Evolutionary conservation across 2,888 invertebrate genomes (phyloP).

Genomic region (Cephus sareptanus): DNA sequence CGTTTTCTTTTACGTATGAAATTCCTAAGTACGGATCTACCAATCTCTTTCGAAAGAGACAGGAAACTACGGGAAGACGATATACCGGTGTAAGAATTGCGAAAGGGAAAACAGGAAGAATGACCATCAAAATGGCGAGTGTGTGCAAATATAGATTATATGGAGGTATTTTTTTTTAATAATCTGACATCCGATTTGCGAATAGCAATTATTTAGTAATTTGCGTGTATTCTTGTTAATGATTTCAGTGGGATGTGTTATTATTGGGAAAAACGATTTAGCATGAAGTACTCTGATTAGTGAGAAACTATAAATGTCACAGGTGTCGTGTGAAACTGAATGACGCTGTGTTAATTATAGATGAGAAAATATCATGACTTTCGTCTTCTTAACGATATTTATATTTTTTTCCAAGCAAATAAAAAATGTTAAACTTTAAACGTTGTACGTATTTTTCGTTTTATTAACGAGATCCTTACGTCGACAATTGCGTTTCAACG

Average conservation of each 20-base stretch:
- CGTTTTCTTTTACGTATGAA: background rate
- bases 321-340: background rate
- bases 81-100: background rate
- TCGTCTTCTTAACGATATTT: slow-evolving; percentile 4
- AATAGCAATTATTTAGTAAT: background rate
- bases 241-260: background rate
- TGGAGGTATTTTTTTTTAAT: background rate
- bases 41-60: background rate
- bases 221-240: background rate
- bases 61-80: background rate
- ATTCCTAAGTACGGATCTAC: background rate
- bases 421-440: background rate
- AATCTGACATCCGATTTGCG: background rate
- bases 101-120: background rate
- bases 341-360: slow-evolving; percentile 14
- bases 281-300: background rate
- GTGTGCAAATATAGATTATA: background rate
- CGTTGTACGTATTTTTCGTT: background rate
- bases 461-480: background rate
- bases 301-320: background rate
- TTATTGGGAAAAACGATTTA: background rate
- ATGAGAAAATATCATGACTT: slow-evolving; percentile 34
- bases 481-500: slow-evolving; percentile 2
- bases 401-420: background rate
- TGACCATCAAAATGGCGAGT: background rate